Base-by-base conservation (phyloP, 2,888 invertebrate genomes). In the Chalcis sispes region DNA sequence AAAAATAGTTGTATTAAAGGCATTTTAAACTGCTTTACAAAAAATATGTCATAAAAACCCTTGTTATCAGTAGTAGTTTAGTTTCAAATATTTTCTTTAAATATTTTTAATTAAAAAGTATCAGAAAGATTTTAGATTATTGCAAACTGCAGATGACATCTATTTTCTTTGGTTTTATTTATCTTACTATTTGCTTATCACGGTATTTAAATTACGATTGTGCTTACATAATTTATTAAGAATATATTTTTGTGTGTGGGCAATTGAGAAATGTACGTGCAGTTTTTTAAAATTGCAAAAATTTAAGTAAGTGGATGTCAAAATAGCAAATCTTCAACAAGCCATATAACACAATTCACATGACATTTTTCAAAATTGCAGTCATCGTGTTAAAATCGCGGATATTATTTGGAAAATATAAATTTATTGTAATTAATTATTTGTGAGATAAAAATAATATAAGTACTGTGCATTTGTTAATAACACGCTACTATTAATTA, bases 381-480 rank as follows among this genome's bases (percentile, higher is more conserved):
- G 46, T 48, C 46, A 62, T 64, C 36, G 48, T 23, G 46, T 36
- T 20, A 46, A 20, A 66, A 36, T 7, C 56, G 56, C n/a, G 36
- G 29, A 27, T 67, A 59, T 20, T 23, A 8, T 64, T 46, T 54
- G n/a, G 7, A 56, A 54, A 70, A 66, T 32, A 25, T 3, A 40
- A 20, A 54, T 48, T n/a, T 32, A 15, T 42, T 67, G 62, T 56
- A 10, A 32, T 72, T 72, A 18, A 25, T 32, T 72, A 36, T 58
- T 70, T 32, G 27, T 27, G 15, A 40, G 42, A 50, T 52, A 64
- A 69, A 67, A 61, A 56, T 52, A 46, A 70, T 36, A 52, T 40
- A 65, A 77, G 50, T 74, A 74, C 66, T 74, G 71, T 62, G 32
- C 67, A 74, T 74, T 71, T 74, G 67, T 72, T 67, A 71, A 76